phyloP scores from a whole-genome alignment of 2,113 vertebrate genomes.

The Brienomyrus longianalis region DNA sequence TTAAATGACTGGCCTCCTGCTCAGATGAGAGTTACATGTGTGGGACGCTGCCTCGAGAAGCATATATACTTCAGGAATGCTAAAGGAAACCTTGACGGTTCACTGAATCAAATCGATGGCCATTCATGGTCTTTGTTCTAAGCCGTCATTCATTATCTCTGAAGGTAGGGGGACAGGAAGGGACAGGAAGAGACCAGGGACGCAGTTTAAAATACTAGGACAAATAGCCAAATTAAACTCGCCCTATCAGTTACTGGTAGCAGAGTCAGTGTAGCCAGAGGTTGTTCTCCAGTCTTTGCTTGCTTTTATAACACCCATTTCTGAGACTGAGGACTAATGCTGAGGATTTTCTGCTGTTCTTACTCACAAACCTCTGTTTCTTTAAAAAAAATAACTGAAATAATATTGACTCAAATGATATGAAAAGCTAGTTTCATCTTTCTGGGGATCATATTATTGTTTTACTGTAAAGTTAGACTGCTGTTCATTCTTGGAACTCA shows the following conservation, averaged over 20 bases:
- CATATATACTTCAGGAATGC: background rate
- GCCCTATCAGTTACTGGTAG: background rate
- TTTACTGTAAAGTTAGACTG: background rate
- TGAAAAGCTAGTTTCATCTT: constrained; percentile 1
- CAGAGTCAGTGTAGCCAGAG: background rate
- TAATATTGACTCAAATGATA: constrained; percentile 4
- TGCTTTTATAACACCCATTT: background rate
- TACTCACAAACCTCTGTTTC: background rate
- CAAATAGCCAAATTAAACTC: background rate
- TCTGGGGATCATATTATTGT: background rate
- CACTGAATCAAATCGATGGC: background rate
- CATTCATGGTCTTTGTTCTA: background rate
- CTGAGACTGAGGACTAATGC: background rate
- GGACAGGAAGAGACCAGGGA: background rate
- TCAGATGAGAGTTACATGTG: background rate
- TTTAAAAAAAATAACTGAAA: background rate
- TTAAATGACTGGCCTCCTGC: background rate
- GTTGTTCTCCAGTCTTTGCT: background rate
- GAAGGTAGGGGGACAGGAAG: background rate
- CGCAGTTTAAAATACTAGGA: background rate
- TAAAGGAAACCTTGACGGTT: background rate
- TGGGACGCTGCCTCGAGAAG: background rate
- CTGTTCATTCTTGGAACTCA: background rate
- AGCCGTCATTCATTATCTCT: background rate
- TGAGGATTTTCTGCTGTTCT: background rate